phyloP scores from a whole-genome alignment of 1,140 invertebrate genomes.

The Hirudo medicinalis region DNA sequence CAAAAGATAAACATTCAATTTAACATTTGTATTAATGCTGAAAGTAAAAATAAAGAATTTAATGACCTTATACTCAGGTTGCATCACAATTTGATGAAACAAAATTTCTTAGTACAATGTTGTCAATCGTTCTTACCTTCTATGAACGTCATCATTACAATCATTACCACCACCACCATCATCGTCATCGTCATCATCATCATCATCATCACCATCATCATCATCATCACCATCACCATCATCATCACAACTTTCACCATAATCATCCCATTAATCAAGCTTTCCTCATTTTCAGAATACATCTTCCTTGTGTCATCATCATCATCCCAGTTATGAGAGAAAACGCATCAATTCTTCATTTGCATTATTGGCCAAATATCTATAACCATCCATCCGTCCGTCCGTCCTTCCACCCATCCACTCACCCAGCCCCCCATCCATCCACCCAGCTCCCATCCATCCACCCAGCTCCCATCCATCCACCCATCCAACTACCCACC shows the following conservation, averaged over 20 bases:
- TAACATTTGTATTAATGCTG: no score
- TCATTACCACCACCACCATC: neutral
- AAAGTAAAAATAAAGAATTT: no score
- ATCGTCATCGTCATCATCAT: no score
- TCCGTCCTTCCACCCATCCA: neutral
- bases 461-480: neutral
- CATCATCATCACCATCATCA: neutral
- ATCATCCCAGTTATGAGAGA: neutral
- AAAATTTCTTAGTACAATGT: no score
- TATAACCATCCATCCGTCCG: neutral
- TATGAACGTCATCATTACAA: neutral
- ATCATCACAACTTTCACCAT: neutral
- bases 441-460: neutral
- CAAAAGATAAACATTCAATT: no score
- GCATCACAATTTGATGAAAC: no score
- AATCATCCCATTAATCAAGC: neutral
- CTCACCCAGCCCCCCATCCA: neutral
- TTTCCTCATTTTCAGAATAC: no score
- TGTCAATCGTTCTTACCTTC: no score
- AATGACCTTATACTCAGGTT: no score
- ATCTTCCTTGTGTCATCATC: no score
- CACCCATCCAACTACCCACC: neutral
- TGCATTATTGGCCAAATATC: conserved; percentile 1
- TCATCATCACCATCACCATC: neutral
- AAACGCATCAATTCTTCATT: conserved; percentile 15